Evolutionary conservation across 1,140 invertebrate species (phyloP), one percentile per base, ranked within the genome.

Genomic region (Drosophila rufa): DNA sequence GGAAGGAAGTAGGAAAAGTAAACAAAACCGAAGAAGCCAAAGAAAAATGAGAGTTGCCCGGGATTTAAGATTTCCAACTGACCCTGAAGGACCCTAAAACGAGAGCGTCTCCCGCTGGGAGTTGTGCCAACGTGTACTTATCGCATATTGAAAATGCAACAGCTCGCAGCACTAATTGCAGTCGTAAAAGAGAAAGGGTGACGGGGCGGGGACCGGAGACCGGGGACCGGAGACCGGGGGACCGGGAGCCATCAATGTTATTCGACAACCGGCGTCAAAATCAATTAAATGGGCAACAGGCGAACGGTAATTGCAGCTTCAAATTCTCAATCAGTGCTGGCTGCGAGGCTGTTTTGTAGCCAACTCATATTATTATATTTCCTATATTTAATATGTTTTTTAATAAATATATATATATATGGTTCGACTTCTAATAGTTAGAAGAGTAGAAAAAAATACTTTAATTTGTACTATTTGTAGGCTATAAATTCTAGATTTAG

Each of bases 241-340:
- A 42, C 11, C 27, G 14, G 14, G 43, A 36, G 7, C 43, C 69
- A 73, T 73, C 69, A 66, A 33, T 25, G 64, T 38, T 62, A 70
- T 46, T 42, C 22, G 48, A 75, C 57, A 56, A 90, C 80, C 79
- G 85, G 85, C 85, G 85, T 89, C 85, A 90, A 89, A 89, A 89
- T 89, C 85, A 89, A 89, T 89, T 89, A 90, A 85, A 90, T 74
- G 70, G 85, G 67, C 75, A 90, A 85, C 85, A 90, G 82, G 85
- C 85, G 78, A 82, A 84, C 77, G 58, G 77, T 90, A 90, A 90
- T 81, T 89, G 85, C 85, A 82, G 85, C 79, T 84, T 80, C 68
- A 81, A 84, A 82, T 61, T 43, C 12, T 1, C 15, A 14, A 46
- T 27, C 47, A n/a, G 40, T 4, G 30, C 0, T 55, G 61, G 0